Evolutionary conservation across 2,888 invertebrate species (phyloP).

Genomic region (Dione vanillae): DNA sequence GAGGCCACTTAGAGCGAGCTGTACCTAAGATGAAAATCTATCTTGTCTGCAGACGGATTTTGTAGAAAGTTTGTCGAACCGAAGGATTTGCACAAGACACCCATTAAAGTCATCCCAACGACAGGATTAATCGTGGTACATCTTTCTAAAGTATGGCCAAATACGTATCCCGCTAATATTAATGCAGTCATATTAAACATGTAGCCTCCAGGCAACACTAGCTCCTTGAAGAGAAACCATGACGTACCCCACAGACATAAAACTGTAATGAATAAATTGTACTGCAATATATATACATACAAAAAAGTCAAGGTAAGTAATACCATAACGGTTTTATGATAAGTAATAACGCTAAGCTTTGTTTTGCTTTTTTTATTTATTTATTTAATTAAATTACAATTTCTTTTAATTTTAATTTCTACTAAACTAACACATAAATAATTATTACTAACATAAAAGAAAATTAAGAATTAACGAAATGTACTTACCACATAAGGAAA

Average conservation of each 20-base stretch:
- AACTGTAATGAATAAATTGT: constrained; percentile 59
- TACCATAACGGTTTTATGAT: constrained; percentile 4
- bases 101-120: constrained; percentile 76
- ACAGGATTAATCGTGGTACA: constrained; percentile 72
- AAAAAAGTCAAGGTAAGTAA: neutral
- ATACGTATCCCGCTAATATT: constrained; percentile 66
- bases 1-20: constrained; percentile 21
- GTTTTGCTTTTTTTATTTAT: too few species aligned
- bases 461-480: neutral
- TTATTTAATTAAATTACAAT: too few species aligned
- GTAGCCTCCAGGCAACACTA: constrained; percentile 64
- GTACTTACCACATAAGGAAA: constrained; percentile 22
- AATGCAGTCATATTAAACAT: constrained; percentile 69
- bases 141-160: constrained; percentile 73
- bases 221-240: constrained; percentile 69
- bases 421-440: too few species aligned
- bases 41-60: constrained; percentile 62
- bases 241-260: constrained; percentile 69
- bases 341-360: neutral
- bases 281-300: constrained; percentile 2
- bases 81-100: constrained; percentile 70
- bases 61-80: constrained; percentile 66
- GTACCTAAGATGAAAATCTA: constrained; percentile 79
- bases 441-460: neutral
- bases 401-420: too few species aligned